Conservation (phyloP, 2,797 vertebrate species). For the Haliaeetus albicilla region DNA sequence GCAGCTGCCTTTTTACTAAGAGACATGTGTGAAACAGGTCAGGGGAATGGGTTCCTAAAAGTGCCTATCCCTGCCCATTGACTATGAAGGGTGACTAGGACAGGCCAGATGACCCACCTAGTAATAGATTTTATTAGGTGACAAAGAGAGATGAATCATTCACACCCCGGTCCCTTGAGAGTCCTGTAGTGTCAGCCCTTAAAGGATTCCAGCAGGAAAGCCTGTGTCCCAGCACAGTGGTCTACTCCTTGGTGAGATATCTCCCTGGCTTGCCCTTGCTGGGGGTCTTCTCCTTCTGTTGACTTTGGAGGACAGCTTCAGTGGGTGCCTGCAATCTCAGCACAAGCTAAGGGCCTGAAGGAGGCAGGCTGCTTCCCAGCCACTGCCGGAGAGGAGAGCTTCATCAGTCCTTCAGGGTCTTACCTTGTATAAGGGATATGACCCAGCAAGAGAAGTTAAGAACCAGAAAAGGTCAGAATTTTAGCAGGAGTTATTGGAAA, state of each 20-base stretch:
- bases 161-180: neutral
- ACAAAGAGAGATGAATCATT: neutral
- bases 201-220: neutral
- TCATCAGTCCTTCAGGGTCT: neutral
- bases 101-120: neutral
- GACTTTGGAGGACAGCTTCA: neutral
- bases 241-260: neutral
- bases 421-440: neutral
- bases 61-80: neutral
- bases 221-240: neutral
- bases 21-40: neutral
- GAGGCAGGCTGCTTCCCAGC: neutral
- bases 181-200: neutral
- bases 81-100: neutral
- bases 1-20: neutral
- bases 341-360: neutral
- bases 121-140: neutral
- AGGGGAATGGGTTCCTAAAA: neutral
- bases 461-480: neutral
- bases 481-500: neutral
- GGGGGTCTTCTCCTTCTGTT: neutral
- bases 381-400: neutral
- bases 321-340: neutral
- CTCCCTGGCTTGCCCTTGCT: neutral
- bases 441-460: neutral